Evolutionary conservation across 1,140 invertebrate genomes (phyloP).

Genomic region (Drosophila eugracilis): DNA sequence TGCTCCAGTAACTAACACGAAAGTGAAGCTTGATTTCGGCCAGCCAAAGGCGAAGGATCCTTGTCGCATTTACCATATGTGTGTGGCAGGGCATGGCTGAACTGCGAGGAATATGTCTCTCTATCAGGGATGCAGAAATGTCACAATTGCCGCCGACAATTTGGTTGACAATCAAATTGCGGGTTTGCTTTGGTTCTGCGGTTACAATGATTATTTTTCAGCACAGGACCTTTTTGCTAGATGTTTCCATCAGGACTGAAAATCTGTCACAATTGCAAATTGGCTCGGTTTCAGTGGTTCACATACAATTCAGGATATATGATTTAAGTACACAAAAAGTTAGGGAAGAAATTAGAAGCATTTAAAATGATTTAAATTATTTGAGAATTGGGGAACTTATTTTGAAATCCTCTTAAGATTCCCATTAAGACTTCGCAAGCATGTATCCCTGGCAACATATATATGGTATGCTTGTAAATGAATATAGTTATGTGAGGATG

Average conservation of each 20-base stretch:
- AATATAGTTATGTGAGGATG: slow-evolving; percentile 17
- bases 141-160: slow-evolving; percentile 14
- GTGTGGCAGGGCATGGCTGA: slow-evolving; percentile 35
- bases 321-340: no score
- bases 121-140: slow-evolving; percentile 30
- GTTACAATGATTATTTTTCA: neutral
- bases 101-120: slow-evolving; percentile 2
- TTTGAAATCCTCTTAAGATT: neutral
- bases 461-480: neutral
- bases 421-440: neutral
- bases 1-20: slow-evolving; percentile 59
- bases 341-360: neutral
- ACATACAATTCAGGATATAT: neutral
- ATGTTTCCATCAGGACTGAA: neutral
- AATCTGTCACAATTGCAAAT: slow-evolving; percentile 3
- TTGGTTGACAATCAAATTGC: slow-evolving; percentile 7
- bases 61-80: slow-evolving; percentile 55
- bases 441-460: slow-evolving; percentile 12
- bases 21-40: slow-evolving; percentile 41
- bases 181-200: neutral
- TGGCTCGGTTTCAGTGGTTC: neutral
- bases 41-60: slow-evolving; percentile 30
- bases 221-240: neutral
- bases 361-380: neutral
- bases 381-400: neutral